These are phyloP conservation scores for Thunnus maccoyii DNA, from an alignment of 2,113 vertebrate species.

Conservation along the genomic window DNA sequence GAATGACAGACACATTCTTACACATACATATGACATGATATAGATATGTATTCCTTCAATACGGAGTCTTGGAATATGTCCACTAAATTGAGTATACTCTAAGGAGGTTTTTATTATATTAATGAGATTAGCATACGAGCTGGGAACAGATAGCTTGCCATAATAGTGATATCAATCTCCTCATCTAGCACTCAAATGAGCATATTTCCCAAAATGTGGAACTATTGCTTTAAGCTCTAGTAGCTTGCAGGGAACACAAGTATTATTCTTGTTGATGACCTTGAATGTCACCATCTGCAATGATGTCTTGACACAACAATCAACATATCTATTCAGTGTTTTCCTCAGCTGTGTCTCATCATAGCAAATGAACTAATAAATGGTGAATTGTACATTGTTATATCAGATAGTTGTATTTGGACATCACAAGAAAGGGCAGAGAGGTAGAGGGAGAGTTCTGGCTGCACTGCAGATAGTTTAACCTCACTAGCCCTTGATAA, in stretches of 20 bases:
- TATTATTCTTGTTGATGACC: conserved; percentile 19
- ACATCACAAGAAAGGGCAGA: conserved; percentile 6
- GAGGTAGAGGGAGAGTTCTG: conserved; percentile 7
- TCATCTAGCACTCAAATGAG: not conserved
- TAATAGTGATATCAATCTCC: too few relatives aligned
- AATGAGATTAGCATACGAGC: too few relatives aligned
- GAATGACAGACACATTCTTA: too few relatives aligned
- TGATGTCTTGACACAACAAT: not conserved
- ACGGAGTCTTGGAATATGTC: too few relatives aligned
- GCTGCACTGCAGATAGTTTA: conserved; percentile 49
- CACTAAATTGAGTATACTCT: too few relatives aligned
- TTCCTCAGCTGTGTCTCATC: not conserved
- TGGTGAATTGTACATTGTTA: not conserved
- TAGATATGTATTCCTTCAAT: too few relatives aligned
- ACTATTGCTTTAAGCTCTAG: not conserved
- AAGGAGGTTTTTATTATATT: too few relatives aligned
- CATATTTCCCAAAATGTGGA: not conserved
- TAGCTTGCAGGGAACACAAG: not conserved
- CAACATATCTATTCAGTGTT: not conserved
- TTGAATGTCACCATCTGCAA: not conserved
- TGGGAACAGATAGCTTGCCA: too few relatives aligned
- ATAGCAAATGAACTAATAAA: not conserved
- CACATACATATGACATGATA: too few relatives aligned
- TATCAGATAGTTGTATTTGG: conserved; percentile 1
- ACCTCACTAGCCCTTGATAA: conserved; percentile 57